Base-by-base conservation (phyloP, 1,140 invertebrate genomes). In the Agrilus planipennis region DNA sequence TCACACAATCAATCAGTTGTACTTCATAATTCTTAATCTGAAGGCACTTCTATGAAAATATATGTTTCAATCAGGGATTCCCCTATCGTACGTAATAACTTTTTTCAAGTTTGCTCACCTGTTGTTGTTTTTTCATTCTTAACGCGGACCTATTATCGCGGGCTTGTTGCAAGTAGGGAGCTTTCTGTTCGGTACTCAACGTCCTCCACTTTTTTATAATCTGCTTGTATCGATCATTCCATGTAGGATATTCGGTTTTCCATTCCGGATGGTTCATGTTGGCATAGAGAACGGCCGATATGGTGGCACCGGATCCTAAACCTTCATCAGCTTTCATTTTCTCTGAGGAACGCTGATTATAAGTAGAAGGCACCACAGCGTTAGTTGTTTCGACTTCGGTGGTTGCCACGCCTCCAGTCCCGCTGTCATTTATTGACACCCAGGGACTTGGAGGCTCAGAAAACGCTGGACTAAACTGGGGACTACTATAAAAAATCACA, bases 241-340 rank as follows among this genome's bases (percentile, higher is more conserved):
- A 78, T 77, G 84, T 76, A 43, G 92, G 92, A 69, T 77, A 93
- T 51, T 94, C 81, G 20, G 74, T 77, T 68, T 92, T 95, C 64
- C 95, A 81, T 62, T 96, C 87, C 0, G 90, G 84, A 69, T 94
- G 87, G 59, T 87, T 89, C 1, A 90, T 77, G 65, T 99, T 99
- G 4, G 91, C 88, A 68, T 96, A 99, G 0, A 99, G 70, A 1
- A 99, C 90, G 0, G 90, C 84, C 0, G 94, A 94, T 61, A 96
- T 97, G 1, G 95, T 98, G 0, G 95, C 91, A 49, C 78, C 78
- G 23, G 73, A 67, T 2, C 93, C 95, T 16, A 98, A 66, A 44
- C 81, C 77, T 70, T 99, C 95, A 61, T 99, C 95, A 14, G 81
- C 80, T 61, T 95, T 88, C 90, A 95, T 95, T 69, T 92, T 95